Evolutionary conservation across 2,797 vertebrate species (phyloP).

Genomic region (Amblyraja radiata): DNA sequence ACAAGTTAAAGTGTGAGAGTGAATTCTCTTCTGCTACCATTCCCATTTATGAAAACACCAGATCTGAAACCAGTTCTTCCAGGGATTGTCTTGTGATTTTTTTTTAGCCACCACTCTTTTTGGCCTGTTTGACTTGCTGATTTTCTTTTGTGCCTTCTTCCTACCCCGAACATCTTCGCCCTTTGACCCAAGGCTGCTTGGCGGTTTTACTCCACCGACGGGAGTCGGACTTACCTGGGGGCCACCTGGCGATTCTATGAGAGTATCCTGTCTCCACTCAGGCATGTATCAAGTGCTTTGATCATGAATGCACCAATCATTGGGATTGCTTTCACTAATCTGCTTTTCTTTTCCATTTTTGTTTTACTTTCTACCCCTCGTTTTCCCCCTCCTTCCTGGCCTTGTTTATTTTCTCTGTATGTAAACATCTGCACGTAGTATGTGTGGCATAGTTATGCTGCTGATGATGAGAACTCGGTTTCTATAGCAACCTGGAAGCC

Average conservation of each 20-base stretch:
- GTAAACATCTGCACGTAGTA: constrained; percentile 67
- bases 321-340: constrained; percentile 70
- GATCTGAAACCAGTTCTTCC: neutral
- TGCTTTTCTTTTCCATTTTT: constrained; percentile 60
- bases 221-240: constrained; percentile 65
- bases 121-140: constrained; percentile 51
- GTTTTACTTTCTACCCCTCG: constrained; percentile 57
- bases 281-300: constrained; percentile 74
- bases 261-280: constrained; percentile 70
- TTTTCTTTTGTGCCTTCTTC: constrained; percentile 50
- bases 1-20: neutral
- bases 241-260: constrained; percentile 73
- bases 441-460: constrained; percentile 98
- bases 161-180: constrained; percentile 52
- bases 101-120: constrained; percentile 47
- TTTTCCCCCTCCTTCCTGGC: constrained; percentile 50
- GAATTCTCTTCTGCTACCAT: neutral
- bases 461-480: constrained; percentile 99
- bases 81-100: constrained; percentile 44
- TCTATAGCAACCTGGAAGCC: constrained; percentile 99
- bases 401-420: constrained; percentile 51
- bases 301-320: constrained; percentile 58
- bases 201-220: constrained; percentile 73
- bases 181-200: constrained; percentile 67
- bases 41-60: neutral